Evolutionary conservation across 2,113 vertebrate species (phyloP), one percentile per base, ranked within the genome.

Genomic region (Oreochromis niloticus): DNA sequence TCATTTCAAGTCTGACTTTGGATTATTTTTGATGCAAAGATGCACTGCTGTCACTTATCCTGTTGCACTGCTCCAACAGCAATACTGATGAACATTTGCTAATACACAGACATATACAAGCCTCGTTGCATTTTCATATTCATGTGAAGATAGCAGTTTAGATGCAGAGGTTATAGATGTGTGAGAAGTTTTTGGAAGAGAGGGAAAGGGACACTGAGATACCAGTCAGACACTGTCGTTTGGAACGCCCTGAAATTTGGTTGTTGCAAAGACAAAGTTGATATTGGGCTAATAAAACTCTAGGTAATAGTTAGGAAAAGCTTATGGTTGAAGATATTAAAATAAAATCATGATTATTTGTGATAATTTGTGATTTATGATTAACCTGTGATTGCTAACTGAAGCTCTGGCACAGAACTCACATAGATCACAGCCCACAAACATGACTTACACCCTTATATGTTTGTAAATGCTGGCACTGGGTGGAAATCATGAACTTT

Each of bases 391-490:
- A 27, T 24, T 27, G 66, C 39, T 43, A 71, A 71, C 4, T 43
- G 41, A 27, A 0, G 6, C 39, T 27, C 41, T 73, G 68, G 68
- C 14, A 1, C 68, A 73, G 68, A 71, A 71, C n/a, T 46, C 68
- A 30, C 68, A 73, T 41, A 48, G 68, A 46, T 46, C 68, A 52
- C 17, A 11, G 24, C 11, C 71, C 43, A 48, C 24, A 19, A 75
- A 75, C 43, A 48, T 5, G 24, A 30, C 14, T 19, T 48, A 30
- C 22, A 46, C 39, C 39, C n/a, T 43, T 24, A 43, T 16, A 71
- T n/a, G 32, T 66, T 36, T 36, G 32, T n/a, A 36, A 66, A 66
- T 0, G 32, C 6, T 75, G 43, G 1, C 16, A 32, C 9, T 0
- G 14, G 9, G 10, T 50, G 24, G 71, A 50, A 32, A 50, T 78